Percentiles rank a stretch among this genome's conserved stretches.
phyloP scores from a whole-genome alignment of 35 echinoderm and acorn worm species.

The Apostichopus parvimensis region DNA sequence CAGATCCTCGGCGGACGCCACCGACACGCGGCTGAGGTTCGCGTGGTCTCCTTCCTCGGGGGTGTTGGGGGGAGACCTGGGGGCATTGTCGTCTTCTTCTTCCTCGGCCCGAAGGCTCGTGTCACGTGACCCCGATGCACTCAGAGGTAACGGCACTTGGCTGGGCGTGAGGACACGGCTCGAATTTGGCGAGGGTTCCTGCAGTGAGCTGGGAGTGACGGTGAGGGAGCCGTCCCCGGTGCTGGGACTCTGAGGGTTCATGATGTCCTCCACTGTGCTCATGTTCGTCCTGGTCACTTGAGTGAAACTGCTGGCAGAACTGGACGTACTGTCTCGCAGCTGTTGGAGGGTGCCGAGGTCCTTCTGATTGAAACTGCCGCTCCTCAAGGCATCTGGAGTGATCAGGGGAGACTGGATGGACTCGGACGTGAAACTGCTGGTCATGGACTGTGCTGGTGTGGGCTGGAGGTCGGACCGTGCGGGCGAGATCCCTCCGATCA shows the following conservation, averaged over 20 bases:
- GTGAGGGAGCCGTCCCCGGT: constrained; percentile 76
- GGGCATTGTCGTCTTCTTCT: constrained; percentile 54
- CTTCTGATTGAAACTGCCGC: constrained; percentile 47
- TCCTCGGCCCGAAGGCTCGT: constrained; percentile 31
- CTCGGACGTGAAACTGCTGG: constrained; percentile 91
- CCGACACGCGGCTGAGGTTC: constrained; percentile 15
- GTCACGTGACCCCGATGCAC: background rate
- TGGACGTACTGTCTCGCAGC: constrained; percentile 81
- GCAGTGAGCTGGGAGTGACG: constrained; percentile 69
- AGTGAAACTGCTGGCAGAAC: constrained; percentile 88
- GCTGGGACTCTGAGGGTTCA: constrained; percentile 56
- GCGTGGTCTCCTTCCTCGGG: constrained; percentile 49
- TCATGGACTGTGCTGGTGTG: constrained; percentile 66
- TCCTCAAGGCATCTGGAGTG: constrained; percentile 83
- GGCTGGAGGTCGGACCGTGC: constrained; percentile 41
- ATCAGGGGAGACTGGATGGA: constrained; percentile 80
- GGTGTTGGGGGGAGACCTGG: constrained; percentile 69
- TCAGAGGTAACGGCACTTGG: constrained; percentile 56
- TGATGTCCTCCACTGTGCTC: constrained; percentile 69
- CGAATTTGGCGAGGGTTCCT: constrained; percentile 27
- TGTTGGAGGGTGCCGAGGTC: constrained; percentile 21
- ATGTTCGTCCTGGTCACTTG: constrained; percentile 60
- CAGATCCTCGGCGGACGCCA: constrained; percentile 58
- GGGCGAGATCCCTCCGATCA: background rate
- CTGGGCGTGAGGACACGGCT: constrained; percentile 45